Base-by-base conservation (phyloP, 2,113 vertebrate genomes). In the Bos indicus region DNA sequence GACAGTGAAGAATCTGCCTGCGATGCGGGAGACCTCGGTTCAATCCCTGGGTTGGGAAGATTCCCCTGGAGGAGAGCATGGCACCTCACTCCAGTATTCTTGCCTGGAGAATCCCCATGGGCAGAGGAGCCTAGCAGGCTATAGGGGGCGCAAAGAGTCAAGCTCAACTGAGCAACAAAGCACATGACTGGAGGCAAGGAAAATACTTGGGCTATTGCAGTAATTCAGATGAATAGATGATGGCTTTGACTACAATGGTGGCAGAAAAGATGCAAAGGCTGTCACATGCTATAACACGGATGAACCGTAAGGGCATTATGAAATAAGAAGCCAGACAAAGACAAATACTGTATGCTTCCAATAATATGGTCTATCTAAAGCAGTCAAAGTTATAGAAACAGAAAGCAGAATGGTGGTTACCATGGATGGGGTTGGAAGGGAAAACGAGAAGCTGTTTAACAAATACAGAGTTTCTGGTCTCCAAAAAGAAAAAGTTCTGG, bases 141-240 rank as follows among this genome's bases (percentile, higher is more conserved):
- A 14, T 14, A 43, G 12, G n/a, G n/a, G n/a, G n/a, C 12, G 0
- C 71, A 77, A 14, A 77, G 23, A 43, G 36, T 77, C 40, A 26
- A 40, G 43, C 40, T 14, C 36, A 25, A 43, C 71, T 74, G 71
- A 74, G 71, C 36, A 14, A 43, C 36, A 43, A 43, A 14, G 36
- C 71, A 77, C 36, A 90, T 92, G 40, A 71, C n/a, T 56, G 28
- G 80, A 95, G 36, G 30, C 36, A 82, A 74, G 43, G 36, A 84
- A 36, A 90, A 30, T 33, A 90, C 26, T 25, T 85, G 48, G 30
- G 15, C 33, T 59, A 1, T 16, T 78, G 16, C 11, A 91, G 43
- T 96, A 40, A 84, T 36, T 77, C 54, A 91, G 26, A 87, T 92
- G 60, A 92, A 97, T 90, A 92, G 40, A 93, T 40, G 40, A 90